Conservation (phyloP, 2,888 invertebrate species). For the Pollenia angustigena region DNA sequence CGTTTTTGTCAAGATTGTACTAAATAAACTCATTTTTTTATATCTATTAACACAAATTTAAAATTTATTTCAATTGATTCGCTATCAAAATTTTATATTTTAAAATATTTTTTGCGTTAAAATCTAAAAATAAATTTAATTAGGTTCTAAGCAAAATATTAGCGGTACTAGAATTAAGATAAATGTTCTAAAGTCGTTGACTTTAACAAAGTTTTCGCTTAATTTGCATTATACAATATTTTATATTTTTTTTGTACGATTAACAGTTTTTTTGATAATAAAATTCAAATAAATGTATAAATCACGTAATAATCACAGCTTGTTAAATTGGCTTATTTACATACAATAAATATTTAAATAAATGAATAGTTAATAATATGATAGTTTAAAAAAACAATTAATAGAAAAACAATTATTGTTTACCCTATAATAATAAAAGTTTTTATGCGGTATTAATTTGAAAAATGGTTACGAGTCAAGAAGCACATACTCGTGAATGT, state of each 20-base stretch:
- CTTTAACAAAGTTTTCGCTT: background rate
- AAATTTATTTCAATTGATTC: too few relatives aligned
- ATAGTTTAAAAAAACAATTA: conserved; percentile 45
- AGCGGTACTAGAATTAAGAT: too few relatives aligned
- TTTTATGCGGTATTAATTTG: background rate
- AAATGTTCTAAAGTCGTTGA: background rate
- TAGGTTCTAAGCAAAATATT: too few relatives aligned
- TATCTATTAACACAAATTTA: too few relatives aligned
- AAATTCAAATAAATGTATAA: conserved; percentile 23
- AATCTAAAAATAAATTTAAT: too few relatives aligned
- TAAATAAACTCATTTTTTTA: too few relatives aligned
- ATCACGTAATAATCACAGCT: conserved; percentile 29
- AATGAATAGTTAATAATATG: conserved; percentile 40
- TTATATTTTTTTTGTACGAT: background rate
- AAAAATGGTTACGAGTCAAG: background rate
- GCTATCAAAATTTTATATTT: too few relatives aligned
- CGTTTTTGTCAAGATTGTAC: too few relatives aligned
- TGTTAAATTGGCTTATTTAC: conserved; percentile 42
- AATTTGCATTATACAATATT: background rate
- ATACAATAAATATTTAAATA: conserved; percentile 23
- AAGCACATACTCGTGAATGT: too few relatives aligned
- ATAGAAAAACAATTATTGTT: conserved; percentile 12
- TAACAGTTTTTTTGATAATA: background rate
- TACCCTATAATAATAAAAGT: background rate
- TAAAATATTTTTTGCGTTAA: too few relatives aligned